Percentiles rank a stretch among this genome's conserved stretches.
Conservation (phyloP, 2,797 vertebrate species). For the Pipistrellus kuhlii region DNA sequence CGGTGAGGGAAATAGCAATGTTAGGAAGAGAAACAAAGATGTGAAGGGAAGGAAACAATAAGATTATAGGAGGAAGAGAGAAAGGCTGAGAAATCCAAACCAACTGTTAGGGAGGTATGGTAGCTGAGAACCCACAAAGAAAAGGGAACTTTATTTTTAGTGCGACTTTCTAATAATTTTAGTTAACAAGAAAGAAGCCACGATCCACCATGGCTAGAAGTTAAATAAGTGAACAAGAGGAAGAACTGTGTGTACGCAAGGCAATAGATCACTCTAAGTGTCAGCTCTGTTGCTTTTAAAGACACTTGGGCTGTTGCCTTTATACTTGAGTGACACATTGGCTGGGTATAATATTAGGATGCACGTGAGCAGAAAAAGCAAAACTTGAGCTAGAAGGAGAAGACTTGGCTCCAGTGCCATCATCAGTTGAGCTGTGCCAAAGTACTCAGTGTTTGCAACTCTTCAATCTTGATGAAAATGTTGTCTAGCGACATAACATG, state of each 20-base stretch:
- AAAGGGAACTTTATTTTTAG: slow-evolving; percentile 19
- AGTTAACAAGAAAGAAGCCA: slow-evolving; percentile 58
- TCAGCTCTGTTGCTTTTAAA: neutral
- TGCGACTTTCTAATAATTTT: neutral
- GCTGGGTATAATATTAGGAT: slow-evolving; percentile 22
- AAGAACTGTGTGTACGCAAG: neutral
- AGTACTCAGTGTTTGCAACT: neutral
- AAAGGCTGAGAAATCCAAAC: neutral
- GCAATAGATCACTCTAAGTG: neutral
- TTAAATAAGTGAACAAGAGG: neutral
- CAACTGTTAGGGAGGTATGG: neutral
- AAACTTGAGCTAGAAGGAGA: neutral
- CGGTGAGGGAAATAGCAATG: neutral
- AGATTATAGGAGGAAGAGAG: neutral
- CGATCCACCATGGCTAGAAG: neutral
- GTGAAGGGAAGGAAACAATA: neutral
- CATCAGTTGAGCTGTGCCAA: neutral
- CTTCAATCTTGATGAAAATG: neutral
- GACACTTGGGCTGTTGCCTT: neutral
- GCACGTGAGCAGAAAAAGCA: neutral
- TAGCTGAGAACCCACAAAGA: neutral
- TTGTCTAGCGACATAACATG: neutral
- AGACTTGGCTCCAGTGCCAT: neutral
- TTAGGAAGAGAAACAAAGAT: neutral
- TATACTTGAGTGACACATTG: neutral